Evolutionary conservation across 2,113 vertebrate genomes (phyloP).

Genomic region (Sceloporus tristichus): DNA sequence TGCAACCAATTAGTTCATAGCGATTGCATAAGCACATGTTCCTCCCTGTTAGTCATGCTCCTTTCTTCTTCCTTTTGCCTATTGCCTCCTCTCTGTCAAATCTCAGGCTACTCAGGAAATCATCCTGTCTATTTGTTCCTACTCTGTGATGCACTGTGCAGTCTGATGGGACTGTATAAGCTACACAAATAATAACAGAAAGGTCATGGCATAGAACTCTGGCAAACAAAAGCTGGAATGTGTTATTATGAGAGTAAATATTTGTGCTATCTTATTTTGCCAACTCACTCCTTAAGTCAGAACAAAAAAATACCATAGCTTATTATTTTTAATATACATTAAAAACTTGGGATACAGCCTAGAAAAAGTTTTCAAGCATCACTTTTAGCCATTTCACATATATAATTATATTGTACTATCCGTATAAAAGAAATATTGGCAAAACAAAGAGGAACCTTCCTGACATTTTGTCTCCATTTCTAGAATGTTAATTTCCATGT

Average conservation of each 20-base stretch:
- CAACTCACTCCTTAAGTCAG: background rate
- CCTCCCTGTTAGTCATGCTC: background rate
- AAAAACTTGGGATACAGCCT: background rate
- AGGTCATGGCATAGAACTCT: background rate
- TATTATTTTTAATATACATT: conserved; percentile 27
- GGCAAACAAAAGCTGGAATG: background rate
- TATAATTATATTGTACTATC: conserved; percentile 16
- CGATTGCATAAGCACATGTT: background rate
- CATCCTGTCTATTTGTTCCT: background rate
- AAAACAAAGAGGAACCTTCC: background rate
- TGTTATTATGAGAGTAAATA: conserved; percentile 5
- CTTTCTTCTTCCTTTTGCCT: background rate
- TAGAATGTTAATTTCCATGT: background rate
- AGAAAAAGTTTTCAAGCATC: conserved; percentile 12
- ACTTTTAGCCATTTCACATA: conserved; percentile 5
- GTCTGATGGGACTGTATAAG: background rate
- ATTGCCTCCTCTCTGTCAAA: background rate
- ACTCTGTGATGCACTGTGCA: background rate
- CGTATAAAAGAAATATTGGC: background rate
- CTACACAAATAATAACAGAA: background rate
- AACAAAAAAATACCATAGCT: background rate
- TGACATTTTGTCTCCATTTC: background rate
- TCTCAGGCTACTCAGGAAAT: background rate
- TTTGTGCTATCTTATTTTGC: background rate
- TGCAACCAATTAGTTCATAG: background rate